Evolutionary conservation across 2,888 invertebrate genomes (phyloP), one percentile per base, ranked within the genome.

Genomic region (Dolichomitus sp.): DNA sequence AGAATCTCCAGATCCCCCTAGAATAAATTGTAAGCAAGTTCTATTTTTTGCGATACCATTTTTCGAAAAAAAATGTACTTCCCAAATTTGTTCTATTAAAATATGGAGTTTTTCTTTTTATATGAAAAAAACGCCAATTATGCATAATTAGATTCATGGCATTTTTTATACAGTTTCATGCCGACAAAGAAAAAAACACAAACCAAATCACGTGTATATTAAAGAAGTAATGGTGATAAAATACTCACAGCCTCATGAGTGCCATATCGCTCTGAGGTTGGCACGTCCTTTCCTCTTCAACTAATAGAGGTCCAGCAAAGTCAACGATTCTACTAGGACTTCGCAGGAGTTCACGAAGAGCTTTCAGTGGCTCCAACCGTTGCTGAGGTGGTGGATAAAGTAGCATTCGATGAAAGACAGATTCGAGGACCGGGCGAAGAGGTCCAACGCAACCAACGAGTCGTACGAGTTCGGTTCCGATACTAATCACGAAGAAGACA

Each of bases 351-450:
- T 98, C 98, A 85, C 97, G 96, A 0, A 97, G 95, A 86, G 98
- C 97, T 84, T 97, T 95, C 37, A 99, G 91, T 0, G 98, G 97
- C 88, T 99, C 98, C 9, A 97, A 95, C 54, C 99, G 95, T 92
- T 98, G 98, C 54, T 96, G 95, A 0, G 97, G 96, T 0, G 98
- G 97, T 17, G 99, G 98, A 93, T 98, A 96, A 0, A 99, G 95
- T 4, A 99, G 94, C 97, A 99, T 98, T 76, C 99, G 95, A 93
- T 99, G 99, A 92, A 99, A 99, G 1, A 99, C 95, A 0, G 99
- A 98, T 92, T 99, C 99, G 59, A 99, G 94, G 54, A 99, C 98
- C 9, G 99, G 98, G 14, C 99, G 95, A 63, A 99, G 94, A n/a
- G 97, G 96, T 0, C 97, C 96, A 30, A 98, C 97, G 48, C 97